Evolutionary conservation across 2,888 invertebrate species (phyloP), one percentile per base, ranked within the genome.

Genomic region (Lithophane semibrunnea): DNA sequence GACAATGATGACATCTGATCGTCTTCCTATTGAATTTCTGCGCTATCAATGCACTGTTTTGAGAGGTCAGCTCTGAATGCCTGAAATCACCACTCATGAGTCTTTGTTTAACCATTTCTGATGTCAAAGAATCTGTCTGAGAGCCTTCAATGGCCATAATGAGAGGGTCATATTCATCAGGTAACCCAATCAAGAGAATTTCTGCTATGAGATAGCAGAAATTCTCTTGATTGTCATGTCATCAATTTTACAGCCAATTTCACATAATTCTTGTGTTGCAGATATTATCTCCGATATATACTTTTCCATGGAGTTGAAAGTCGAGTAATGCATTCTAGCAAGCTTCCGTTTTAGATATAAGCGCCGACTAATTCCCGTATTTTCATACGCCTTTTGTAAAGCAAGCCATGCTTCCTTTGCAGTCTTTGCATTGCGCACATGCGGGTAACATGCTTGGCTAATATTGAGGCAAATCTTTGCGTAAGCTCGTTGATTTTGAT

Each of bases 141-240:
- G 63, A 63, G 63, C 63, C 63, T 63, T 42, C 63, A 63, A 63
- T 63, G 63, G 63, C 42, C 42, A 63, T 63, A 42, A 63, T 63
- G 21, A 42, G 21, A n/a, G 63, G 42, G 37, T n/a, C 63, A 42
- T 63, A 63, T 42, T 21, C 63, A 63, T 47, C 49, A 29, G 63
- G 54, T 52, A 29, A 63, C 24, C 72, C 49, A 56, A 29, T 24
- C 42, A 63, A 42, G 42, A 63, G 21, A 42, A 63, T 42, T 63
- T 63, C 63, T 63, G 42, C 63, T 21, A 63, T n/a, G n/a, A n/a
- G n/a, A n/a, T n/a, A n/a, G n/a, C n/a, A n/a, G n/a, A n/a, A n/a
- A n/a, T n/a, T n/a, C n/a, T n/a, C n/a, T n/a, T n/a, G n/a, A n/a
- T n/a, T 63, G 21, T 63, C 42, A 37, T 63, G 42, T 63, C 63